Base-by-base conservation (phyloP, 2,113 vertebrate genomes). In the Cichladusa arquata region DNA sequence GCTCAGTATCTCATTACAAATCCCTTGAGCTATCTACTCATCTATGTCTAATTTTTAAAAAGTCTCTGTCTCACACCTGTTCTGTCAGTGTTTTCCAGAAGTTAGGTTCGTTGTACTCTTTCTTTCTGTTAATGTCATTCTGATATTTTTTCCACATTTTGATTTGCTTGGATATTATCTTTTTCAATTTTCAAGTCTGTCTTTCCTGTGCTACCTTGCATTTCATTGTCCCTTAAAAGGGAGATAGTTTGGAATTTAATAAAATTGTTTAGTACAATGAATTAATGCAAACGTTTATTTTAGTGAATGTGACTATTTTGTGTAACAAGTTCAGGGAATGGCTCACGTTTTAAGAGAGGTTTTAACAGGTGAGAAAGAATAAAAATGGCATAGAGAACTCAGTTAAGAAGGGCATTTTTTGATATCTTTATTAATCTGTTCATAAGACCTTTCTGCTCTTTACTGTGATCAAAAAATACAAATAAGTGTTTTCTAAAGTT, bases 21-120 rank as follows among this genome's bases (percentile, higher is more conserved):
- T 96, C 86, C 66, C 58, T 91, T 72, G 65, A 85, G 50, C 84
- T 88, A 15, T 93, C 71, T 93, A 38, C 62, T 96, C 88, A 77
- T 77, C 72, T 96, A 13, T 73, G 62, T 92, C 79, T 86, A 56
- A 78, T 92, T 96, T 93, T 76, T 88, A 53, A 36, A 73, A 90
- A 66, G 36, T 44, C 58, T n/a, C 44, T 62, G 16, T 62, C 42
- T 96, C 40, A 33, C 72, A 74, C 71, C 34, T 45, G 13, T 92
- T 86, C 38, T 65, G 65, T 62, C 23, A 47, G 14, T 64, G 31
- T 79, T 89, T 67, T 60, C 64, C 19, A n/a, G 60, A 90, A 88
- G 26, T 91, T 82, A 66, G 12, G 25, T 58, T 94, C 19, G 9
- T 19, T 1, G 0, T 73, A 45, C 20, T 28, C 31, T 12, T 78